phyloP scores from a whole-genome alignment of 2,797 vertebrate genomes.

The Halcyon badia region DNA sequence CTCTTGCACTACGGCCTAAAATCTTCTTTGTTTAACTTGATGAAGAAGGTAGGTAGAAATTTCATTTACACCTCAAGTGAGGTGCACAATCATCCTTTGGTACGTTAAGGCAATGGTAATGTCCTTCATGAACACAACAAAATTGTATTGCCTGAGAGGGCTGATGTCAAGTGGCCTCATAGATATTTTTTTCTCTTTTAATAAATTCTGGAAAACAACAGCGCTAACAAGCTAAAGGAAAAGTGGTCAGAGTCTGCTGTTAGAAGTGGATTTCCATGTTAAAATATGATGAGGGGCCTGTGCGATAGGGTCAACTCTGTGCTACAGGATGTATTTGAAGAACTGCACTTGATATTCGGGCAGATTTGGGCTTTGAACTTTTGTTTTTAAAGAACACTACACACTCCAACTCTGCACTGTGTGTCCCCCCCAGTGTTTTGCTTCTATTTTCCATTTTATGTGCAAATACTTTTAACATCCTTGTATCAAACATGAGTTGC shows the following conservation, averaged over 20 bases:
- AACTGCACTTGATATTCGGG: background rate
- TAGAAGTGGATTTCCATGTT: background rate
- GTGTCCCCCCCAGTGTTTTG: background rate
- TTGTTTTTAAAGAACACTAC: constrained; percentile 36
- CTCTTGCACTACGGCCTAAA: background rate
- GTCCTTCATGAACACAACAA: background rate
- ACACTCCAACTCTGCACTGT: background rate
- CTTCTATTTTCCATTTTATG: constrained; percentile 5
- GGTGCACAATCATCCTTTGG: background rate
- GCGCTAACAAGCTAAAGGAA: background rate
- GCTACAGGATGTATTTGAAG: background rate
- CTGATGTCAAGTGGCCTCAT: background rate
- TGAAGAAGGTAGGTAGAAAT: background rate
- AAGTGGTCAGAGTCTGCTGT: background rate
- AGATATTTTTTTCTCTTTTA: background rate
- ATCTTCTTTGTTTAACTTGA: background rate
- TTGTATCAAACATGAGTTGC: background rate
- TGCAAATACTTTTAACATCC: background rate
- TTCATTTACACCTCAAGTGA: background rate
- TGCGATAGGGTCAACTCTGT: background rate
- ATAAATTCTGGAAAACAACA: background rate
- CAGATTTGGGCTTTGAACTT: constrained; percentile 3
- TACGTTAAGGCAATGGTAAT: background rate
- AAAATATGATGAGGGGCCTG: background rate
- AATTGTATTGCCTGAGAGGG: background rate